Percentiles rank a stretch among this genome's conserved stretches.
phyloP scores from a whole-genome alignment of 2,888 invertebrate species.

The Drosophila rubida region DNA sequence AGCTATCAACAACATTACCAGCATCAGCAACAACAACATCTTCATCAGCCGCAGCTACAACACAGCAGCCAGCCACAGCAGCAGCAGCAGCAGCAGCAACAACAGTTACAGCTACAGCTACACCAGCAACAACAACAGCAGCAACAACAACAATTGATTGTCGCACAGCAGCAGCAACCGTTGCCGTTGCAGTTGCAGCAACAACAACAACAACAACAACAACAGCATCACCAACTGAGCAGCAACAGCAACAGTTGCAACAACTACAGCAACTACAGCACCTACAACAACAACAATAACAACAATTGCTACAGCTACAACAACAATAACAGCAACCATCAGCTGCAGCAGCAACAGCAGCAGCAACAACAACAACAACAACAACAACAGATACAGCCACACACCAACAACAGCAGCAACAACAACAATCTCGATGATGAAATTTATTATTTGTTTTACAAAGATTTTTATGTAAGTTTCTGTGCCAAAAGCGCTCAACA shows the following conservation, averaged over 20 bases:
- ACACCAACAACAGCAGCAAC: slow-evolving; percentile 54
- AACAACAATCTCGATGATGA: slow-evolving; percentile 76
- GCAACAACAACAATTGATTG: slow-evolving; percentile 44
- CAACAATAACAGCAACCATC: slow-evolving; percentile 42
- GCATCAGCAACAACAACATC: slow-evolving; percentile 43
- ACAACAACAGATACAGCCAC: slow-evolving; percentile 44
- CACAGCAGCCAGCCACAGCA: slow-evolving; percentile 27
- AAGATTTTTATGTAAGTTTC: slow-evolving; percentile 83
- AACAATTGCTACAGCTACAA: slow-evolving; percentile 39
- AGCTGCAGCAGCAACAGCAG: slow-evolving; percentile 41
- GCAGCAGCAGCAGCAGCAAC: slow-evolving; percentile 15
- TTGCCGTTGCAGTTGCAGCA: slow-evolving; percentile 27
- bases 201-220: slow-evolving; percentile 32
- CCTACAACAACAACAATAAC: slow-evolving; percentile 29
- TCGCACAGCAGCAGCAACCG: slow-evolving; percentile 59
- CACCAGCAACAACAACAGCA: slow-evolving; percentile 32
- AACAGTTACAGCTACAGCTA: slow-evolving; percentile 25
- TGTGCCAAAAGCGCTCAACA: slow-evolving; percentile 26
- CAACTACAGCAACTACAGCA: slow-evolving; percentile 32
- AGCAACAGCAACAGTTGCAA: slow-evolving; percentile 53
- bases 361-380: slow-evolving; percentile 28
- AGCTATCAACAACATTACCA: slow-evolving; percentile 73
- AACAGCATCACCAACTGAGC: slow-evolving; percentile 25
- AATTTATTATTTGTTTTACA: slow-evolving; percentile 83
- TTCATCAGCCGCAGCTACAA: slow-evolving; percentile 29